These are phyloP conservation scores for Tribolium madens DNA, from an alignment of 1,140 invertebrate genomes.

Conservation along the genomic window DNA sequence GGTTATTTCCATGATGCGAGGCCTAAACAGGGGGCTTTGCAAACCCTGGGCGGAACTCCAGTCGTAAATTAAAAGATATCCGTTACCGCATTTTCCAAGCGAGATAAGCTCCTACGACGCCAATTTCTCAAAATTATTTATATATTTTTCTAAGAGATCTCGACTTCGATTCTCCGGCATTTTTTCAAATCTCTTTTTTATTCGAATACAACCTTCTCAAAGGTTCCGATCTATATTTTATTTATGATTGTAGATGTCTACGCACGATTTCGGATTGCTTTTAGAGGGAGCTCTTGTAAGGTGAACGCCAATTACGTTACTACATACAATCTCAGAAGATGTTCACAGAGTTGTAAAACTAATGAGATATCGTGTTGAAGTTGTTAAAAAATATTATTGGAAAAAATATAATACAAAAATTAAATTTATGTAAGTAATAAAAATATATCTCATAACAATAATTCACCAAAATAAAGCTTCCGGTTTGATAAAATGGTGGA, in stretches of 20 bases:
- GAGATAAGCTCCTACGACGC: constrained; percentile 30
- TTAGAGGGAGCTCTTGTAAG: neutral
- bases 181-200: constrained; percentile 21
- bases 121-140: constrained; percentile 38
- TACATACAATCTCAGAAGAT: neutral
- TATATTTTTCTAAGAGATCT: constrained; percentile 32
- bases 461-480: too few species aligned
- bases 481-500: too few species aligned
- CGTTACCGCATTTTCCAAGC: constrained; percentile 28
- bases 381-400: neutral
- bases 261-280: constrained; percentile 19
- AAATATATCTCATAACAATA: too few species aligned
- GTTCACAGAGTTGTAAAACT: neutral
- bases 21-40: constrained; percentile 3
- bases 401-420: too few species aligned
- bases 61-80: constrained; percentile 38
- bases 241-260: constrained; percentile 23
- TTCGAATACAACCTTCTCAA: constrained; percentile 15
- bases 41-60: constrained; percentile 9
- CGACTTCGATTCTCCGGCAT: constrained; percentile 25
- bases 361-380: neutral
- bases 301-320: constrained; percentile 23
- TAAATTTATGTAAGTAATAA: too few species aligned
- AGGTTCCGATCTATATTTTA: constrained; percentile 29
- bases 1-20: neutral